A percentile compares a stretch with the other conserved stretches of the same genome.
Evolutionary conservation across 2,797 vertebrate genomes (phyloP).

Genomic region (Zalophus californianus): DNA sequence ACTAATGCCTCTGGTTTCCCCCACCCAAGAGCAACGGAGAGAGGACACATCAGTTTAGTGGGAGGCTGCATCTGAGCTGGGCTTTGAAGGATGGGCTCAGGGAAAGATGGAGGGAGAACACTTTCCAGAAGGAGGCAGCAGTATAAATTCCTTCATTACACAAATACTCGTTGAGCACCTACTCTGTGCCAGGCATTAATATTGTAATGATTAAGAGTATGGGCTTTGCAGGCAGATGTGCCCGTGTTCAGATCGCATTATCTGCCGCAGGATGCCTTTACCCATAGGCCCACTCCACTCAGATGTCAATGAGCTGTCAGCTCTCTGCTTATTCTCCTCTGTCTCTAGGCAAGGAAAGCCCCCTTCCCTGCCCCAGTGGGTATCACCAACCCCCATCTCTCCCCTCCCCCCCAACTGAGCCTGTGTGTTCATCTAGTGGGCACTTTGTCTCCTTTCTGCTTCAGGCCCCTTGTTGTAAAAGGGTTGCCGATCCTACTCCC

Average conservation of each 20-base stretch:
- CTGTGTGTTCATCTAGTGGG: neutral
- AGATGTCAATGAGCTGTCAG: neutral
- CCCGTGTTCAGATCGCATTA: conserved; percentile 5
- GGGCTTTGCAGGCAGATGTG: neutral
- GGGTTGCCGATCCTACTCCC: neutral
- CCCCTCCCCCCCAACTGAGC: neutral
- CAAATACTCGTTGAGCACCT: conserved; percentile 44
- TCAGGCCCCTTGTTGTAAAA: conserved; percentile 12
- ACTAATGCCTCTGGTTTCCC: neutral
- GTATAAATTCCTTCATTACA: neutral
- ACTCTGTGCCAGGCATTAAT: neutral
- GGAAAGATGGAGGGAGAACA: neutral
- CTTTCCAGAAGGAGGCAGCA: conserved; percentile 10
- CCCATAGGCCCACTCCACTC: neutral
- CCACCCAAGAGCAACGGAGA: neutral
- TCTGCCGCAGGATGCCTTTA: neutral
- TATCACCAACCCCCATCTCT: neutral
- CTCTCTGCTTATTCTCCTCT: neutral
- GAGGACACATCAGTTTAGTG: neutral
- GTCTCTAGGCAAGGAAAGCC: neutral
- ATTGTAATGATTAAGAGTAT: neutral
- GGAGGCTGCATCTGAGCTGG: neutral
- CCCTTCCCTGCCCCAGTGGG: neutral
- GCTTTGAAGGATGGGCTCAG: neutral
- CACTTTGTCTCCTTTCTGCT: neutral